These are phyloP conservation scores for Calyptomena viridis DNA, from an alignment of 2,113 vertebrate species.

Conservation along the genomic window DNA sequence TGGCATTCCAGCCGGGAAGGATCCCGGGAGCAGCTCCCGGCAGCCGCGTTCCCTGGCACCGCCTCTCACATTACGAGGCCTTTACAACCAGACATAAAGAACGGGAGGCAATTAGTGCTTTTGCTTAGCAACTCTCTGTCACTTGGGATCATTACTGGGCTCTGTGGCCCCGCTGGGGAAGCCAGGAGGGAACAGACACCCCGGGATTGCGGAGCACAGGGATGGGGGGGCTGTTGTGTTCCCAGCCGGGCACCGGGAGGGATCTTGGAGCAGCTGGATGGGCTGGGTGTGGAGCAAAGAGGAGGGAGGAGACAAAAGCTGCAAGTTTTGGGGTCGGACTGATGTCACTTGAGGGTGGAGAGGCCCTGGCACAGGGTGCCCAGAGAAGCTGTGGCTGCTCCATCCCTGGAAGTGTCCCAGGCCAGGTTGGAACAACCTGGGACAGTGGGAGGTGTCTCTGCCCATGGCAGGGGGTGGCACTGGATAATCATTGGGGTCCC, in stretches of 20 bases:
- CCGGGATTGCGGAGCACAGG: fast-evolving
- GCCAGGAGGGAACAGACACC: background rate
- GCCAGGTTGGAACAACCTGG: background rate
- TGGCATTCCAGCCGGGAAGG: background rate
- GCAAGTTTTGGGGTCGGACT: background rate
- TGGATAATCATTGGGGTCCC: background rate
- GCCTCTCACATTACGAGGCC: background rate
- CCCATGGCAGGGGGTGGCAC: background rate
- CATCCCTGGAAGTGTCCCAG: background rate
- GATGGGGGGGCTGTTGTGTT: fast-evolving
- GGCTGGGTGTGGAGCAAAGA: background rate
- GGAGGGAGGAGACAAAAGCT: background rate
- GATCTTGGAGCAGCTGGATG: background rate
- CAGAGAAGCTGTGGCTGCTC: background rate
- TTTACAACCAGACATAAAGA: background rate
- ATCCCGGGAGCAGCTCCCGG: background rate
- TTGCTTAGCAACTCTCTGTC: background rate
- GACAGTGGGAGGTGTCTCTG: fast-evolving
- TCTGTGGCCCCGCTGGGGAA: background rate
- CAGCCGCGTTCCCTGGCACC: background rate
- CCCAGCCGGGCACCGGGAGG: background rate
- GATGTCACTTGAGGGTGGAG: background rate
- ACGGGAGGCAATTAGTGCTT: background rate
- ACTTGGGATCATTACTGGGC: fast-evolving
- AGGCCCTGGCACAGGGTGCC: background rate